A percentile compares a stretch with the other conserved stretches of the same genome.
phyloP scores from a whole-genome alignment of 1,140 invertebrate genomes.

The Listronotus oregonensis region DNA sequence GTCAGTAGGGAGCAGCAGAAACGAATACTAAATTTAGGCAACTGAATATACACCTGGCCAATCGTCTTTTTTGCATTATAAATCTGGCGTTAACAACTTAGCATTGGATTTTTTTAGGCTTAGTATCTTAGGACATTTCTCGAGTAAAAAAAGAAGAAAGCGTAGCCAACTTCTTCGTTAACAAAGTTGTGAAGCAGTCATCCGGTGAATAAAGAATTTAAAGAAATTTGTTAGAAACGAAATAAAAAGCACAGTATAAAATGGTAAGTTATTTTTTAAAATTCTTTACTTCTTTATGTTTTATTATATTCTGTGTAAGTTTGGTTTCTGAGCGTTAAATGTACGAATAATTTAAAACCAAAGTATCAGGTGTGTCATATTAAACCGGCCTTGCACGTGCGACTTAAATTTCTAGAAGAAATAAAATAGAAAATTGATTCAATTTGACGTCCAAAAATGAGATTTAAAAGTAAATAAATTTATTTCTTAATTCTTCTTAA shows the following conservation, averaged over 20 bases:
- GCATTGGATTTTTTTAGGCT: no score
- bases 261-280: background rate
- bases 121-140: no score
- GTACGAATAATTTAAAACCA: background rate
- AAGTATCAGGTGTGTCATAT: constrained; percentile 10
- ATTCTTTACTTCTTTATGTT: background rate
- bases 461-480: no score
- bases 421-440: constrained; percentile 1
- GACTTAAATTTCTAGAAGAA: background rate
- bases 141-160: no score
- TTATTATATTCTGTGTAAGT: background rate
- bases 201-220: background rate
- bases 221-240: background rate
- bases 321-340: background rate
- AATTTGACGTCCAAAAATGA: no score
- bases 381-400: constrained; percentile 12
- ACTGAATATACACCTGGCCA: no score
- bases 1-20: background rate
- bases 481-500: no score
- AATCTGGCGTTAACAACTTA: no score
- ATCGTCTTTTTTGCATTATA: no score
- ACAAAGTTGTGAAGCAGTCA: constrained; percentile 3
- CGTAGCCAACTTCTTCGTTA: constrained; percentile 10
- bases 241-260: background rate
- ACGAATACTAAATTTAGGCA: no score